Percentiles rank a stretch among this genome's conserved stretches.
phyloP scores from a whole-genome alignment of 2,113 vertebrate genomes.

The Scomber colias region DNA sequence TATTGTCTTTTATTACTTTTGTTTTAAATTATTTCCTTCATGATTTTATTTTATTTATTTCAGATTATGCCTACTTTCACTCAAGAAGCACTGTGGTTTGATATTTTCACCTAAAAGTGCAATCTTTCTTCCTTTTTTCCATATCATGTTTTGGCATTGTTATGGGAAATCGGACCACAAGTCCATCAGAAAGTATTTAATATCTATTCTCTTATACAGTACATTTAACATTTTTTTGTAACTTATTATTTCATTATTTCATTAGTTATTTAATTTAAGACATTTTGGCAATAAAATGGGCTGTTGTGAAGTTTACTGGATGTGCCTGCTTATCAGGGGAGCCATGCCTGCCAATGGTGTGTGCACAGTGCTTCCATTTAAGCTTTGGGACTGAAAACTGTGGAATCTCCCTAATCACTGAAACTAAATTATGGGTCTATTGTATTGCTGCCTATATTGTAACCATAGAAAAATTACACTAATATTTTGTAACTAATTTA shows the following conservation, averaged over 20 bases:
- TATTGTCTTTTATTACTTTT: conserved; percentile 87
- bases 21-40: conserved; percentile 88
- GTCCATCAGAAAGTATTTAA: conserved; percentile 83
- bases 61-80: conserved; percentile 82
- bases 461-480: conserved; percentile 83
- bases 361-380: conserved; percentile 76
- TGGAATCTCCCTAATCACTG: conserved; percentile 81
- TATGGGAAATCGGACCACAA: conserved; percentile 74
- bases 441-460: conserved; percentile 78
- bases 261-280: conserved; percentile 86
- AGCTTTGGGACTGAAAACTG: conserved; percentile 82
- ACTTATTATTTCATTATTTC: conserved; percentile 79
- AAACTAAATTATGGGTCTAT: conserved; percentile 79
- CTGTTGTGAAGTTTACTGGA: conserved; percentile 82
- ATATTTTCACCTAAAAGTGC: conserved; percentile 78
- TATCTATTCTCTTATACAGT: conserved; percentile 74
- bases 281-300: conserved; percentile 83
- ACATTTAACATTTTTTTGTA: conserved; percentile 69
- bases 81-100: conserved; percentile 85
- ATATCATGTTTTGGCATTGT: conserved; percentile 52
- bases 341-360: conserved; percentile 53
- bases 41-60: conserved; percentile 92
- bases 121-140: conserved; percentile 67
- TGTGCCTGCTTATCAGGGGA: conserved; percentile 85
- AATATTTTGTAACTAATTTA: conserved; percentile 83